phyloP scores from a whole-genome alignment of 2,797 vertebrate species.

The Microchirus variegatus region DNA sequence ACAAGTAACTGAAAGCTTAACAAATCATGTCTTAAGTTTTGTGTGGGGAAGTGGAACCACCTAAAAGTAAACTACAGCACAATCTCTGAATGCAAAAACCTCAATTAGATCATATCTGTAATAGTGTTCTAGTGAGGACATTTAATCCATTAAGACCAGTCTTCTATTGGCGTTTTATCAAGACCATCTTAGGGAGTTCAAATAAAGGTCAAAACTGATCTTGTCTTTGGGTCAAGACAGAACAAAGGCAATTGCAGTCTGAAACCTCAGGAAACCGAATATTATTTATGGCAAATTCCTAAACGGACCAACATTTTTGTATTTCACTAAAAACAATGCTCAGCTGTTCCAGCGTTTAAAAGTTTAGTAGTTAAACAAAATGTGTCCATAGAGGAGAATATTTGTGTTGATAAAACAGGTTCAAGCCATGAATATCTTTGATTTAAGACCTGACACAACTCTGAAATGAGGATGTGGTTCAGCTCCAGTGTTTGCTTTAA shows the following conservation, averaged over 20 bases:
- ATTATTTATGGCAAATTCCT: slow-evolving; percentile 48
- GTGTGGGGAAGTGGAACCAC: neutral
- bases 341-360: slow-evolving; percentile 8
- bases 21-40: neutral
- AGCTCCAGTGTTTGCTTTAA: neutral
- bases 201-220: slow-evolving; percentile 23
- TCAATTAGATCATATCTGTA: slow-evolving; percentile 1
- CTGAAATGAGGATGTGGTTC: neutral
- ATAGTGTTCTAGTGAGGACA: slow-evolving; percentile 7
- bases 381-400: neutral
- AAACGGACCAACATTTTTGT: slow-evolving; percentile 26
- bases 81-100: slow-evolving; percentile 14
- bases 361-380: neutral
- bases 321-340: neutral
- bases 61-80: slow-evolving; percentile 1
- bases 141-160: slow-evolving; percentile 3
- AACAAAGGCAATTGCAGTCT: slow-evolving; percentile 27
- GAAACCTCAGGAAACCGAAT: slow-evolving; percentile 51
- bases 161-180: slow-evolving; percentile 25
- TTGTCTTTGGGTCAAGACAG: slow-evolving; percentile 15
- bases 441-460: no score
- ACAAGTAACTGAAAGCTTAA: neutral
- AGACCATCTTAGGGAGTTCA: slow-evolving; percentile 11
- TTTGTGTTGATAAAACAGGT: neutral
- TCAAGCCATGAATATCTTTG: no score